These are phyloP conservation scores for Odontomachus brunneus DNA, from an alignment of 1,140 invertebrate species.

Conservation along the genomic window DNA sequence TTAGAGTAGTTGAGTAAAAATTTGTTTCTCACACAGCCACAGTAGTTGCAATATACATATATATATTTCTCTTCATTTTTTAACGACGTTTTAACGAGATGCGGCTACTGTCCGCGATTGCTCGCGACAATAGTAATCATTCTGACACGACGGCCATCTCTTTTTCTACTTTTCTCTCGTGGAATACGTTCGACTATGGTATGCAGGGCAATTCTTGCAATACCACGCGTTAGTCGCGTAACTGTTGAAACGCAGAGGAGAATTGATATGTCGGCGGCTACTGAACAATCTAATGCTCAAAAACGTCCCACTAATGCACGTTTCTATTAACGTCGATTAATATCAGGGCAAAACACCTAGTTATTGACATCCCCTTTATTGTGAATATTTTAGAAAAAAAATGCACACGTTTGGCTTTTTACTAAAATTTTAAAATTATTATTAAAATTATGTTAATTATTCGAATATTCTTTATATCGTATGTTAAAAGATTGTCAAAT, in stretches of 20 bases:
- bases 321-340: no score
- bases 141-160: background rate
- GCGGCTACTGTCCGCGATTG: background rate
- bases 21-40: constrained; percentile 24
- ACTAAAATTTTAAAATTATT: no score
- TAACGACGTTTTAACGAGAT: constrained; percentile 32
- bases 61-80: background rate
- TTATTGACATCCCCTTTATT: no score
- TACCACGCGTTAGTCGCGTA: background rate
- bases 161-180: no score
- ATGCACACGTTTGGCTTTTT: no score
- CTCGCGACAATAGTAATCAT: constrained; percentile 6
- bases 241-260: constrained; percentile 3
- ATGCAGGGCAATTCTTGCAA: background rate
- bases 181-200: background rate
- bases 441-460: no score
- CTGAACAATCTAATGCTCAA: constrained; percentile 29
- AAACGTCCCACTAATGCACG: background rate
- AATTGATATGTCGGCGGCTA: constrained; percentile 31
- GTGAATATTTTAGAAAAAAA: no score
- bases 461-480: no score
- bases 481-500: no score
- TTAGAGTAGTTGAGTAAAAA: constrained; percentile 32
- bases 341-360: no score
- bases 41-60: constrained; percentile 36